Evolutionary conservation across 2,888 invertebrate species (phyloP).

Genomic region (Acanthoscelides obtectus): DNA sequence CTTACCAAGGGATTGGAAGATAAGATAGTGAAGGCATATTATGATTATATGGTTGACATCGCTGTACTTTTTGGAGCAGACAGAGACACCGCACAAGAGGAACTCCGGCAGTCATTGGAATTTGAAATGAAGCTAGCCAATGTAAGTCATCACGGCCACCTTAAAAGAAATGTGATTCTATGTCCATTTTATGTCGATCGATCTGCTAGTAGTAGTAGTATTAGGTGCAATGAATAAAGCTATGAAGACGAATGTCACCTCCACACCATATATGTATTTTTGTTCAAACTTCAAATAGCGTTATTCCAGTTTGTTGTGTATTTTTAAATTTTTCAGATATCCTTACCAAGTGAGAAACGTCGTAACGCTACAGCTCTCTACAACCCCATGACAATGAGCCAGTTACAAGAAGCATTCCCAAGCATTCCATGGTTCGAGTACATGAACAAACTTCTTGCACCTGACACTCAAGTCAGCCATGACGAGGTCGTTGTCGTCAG

Average conservation of each 20-base stretch:
- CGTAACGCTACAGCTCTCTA: conserved; percentile 88
- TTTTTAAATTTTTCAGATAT: conserved; percentile 57
- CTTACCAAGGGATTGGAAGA: conserved; percentile 77
- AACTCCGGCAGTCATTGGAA: conserved; percentile 73
- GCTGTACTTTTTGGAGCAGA: conserved; percentile 82
- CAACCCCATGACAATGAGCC: conserved; percentile 80
- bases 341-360: conserved; percentile 82
- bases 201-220: no score
- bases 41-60: conserved; percentile 82
- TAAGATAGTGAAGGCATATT: conserved; percentile 81
- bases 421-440: conserved; percentile 79
- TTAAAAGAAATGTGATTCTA: no score
- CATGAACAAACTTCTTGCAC: conserved; percentile 73
- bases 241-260: no score
- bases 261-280: no score
- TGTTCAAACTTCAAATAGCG: no score
- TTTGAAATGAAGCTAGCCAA: conserved; percentile 91
- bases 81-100: conserved; percentile 58
- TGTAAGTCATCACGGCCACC: no score
- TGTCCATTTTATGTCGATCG: no score
- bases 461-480: conserved; percentile 55
- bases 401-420: conserved; percentile 71
- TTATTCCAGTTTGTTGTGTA: no score
- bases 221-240: no score
- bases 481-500: conserved; percentile 79